Conservation (phyloP, 1,140 invertebrate species). For the Anadara kagoshimensis region DNA sequence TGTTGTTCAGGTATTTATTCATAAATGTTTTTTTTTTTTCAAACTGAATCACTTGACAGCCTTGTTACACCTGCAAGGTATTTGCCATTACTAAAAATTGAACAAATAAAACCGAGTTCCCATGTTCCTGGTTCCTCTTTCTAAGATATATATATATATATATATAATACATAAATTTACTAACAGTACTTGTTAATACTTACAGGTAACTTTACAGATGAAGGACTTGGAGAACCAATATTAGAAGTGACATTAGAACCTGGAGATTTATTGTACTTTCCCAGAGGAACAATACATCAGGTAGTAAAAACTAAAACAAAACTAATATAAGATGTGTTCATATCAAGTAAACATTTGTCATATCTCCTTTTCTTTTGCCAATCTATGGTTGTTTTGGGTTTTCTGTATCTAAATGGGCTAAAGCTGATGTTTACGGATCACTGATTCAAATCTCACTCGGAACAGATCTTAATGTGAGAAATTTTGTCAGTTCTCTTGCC, state of each 20-base stretch:
- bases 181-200: slow-evolving; percentile 19
- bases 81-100: too few species aligned
- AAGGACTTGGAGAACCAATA: slow-evolving; percentile 85
- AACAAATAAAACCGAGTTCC: too few species aligned
- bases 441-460: too few species aligned
- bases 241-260: slow-evolving; percentile 87
- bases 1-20: too few species aligned
- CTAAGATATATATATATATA: background rate
- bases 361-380: background rate
- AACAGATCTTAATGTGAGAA: too few species aligned
- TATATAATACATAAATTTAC: background rate
- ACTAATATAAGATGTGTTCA: background rate
- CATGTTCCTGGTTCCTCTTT: background rate
- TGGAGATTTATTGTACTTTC: slow-evolving; percentile 93
- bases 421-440: too few species aligned
- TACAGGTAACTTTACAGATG: slow-evolving; percentile 77
- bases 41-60: too few species aligned
- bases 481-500: too few species aligned
- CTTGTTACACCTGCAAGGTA: too few species aligned
- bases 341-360: background rate
- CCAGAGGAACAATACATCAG: slow-evolving; percentile 93
- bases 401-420: too few species aligned
- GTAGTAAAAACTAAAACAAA: slow-evolving; percentile 45
- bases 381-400: too few species aligned
- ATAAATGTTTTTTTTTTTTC: too few species aligned